Base-by-base conservation (phyloP, 2,888 invertebrate species). In the Drosophila glabriapex region DNA sequence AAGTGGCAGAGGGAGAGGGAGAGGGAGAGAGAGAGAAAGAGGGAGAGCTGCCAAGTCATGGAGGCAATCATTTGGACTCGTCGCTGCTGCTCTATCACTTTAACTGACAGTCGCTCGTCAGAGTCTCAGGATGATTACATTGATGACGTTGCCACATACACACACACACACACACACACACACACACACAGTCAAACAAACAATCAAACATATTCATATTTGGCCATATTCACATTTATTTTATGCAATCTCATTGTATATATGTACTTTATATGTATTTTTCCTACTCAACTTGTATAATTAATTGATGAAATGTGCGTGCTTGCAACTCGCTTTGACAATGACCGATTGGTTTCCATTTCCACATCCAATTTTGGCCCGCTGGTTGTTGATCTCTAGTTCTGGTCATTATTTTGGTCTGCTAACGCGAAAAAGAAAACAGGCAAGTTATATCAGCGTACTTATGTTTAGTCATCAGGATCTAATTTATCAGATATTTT, bases 261-360 rank as follows among this genome's bases (percentile, higher is more conserved):
- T 46, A 9, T 25, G 9, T 25, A 46, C 22, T 9, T 46, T 9
- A 9, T 46, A 10, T 16, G 46, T 63, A 59, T 37, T 63, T 46
- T 58, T 41, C 58, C 22, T 41, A 56, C 55, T 62, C 56, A 63
- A 66, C 78, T 77, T 60, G 66, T 66, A 82, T 89, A 90, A 92
- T 92, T 92, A 92, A 92, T 92, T 89, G 92, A 90, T 85, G 92
- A 91, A 92, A 92, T 91, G 78, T 82, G 77, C 78, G 78, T 80
- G 86, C 80, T 76, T 68, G 69, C 73, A 67, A 59, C 25, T 60
- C 54, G 54, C 55, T 58, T 77, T 92, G 92, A 92, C 92, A 91
- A 83, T 92, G 92, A 92, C 85, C 91, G 92, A 92, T 92, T 89
- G 89, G 78, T 71, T 89, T 68, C 66, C 79, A 73, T 80, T 68